phyloP scores from a whole-genome alignment of 2,888 invertebrate species.

The Morpho achilles region DNA sequence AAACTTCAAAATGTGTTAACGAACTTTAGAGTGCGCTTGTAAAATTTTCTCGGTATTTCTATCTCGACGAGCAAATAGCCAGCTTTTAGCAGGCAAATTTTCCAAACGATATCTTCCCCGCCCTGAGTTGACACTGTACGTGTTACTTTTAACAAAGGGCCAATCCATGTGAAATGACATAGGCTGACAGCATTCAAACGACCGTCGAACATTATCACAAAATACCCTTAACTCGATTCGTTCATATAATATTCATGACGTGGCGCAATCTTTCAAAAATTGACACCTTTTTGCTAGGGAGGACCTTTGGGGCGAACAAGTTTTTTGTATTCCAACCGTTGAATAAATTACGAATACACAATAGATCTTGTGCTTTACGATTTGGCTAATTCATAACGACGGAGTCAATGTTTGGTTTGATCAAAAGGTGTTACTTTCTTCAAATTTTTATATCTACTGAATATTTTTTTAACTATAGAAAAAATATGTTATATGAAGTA shows the following conservation, averaged over 20 bases:
- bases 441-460: background rate
- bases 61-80: conserved; percentile 23
- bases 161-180: conserved; percentile 77
- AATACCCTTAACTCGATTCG: conserved; percentile 76
- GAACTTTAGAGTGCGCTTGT: conserved; percentile 3
- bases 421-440: conserved; percentile 5
- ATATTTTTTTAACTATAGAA: background rate
- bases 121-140: conserved; percentile 63
- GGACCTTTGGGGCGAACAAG: conserved; percentile 59
- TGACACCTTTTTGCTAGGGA: conserved; percentile 71
- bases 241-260: conserved; percentile 79
- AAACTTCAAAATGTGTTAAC: conserved; percentile 2
- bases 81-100: conserved; percentile 50
- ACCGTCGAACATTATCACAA: conserved; percentile 73
- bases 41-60: conserved; percentile 2
- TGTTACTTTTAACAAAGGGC: conserved; percentile 76
- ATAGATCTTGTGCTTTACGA: conserved; percentile 45
- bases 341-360: conserved; percentile 72
- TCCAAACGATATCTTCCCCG: conserved; percentile 49
- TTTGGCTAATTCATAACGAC: conserved; percentile 27
- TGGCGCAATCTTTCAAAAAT: conserved; percentile 78
- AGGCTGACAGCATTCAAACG: conserved; percentile 73
- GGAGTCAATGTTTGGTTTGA: conserved; percentile 3
- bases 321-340: conserved; percentile 69
- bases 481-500: too few relatives aligned